Evolutionary conservation across 1,140 invertebrate species (phyloP), one percentile per base, ranked within the genome.

Genomic region (Heliconius himera): DNA sequence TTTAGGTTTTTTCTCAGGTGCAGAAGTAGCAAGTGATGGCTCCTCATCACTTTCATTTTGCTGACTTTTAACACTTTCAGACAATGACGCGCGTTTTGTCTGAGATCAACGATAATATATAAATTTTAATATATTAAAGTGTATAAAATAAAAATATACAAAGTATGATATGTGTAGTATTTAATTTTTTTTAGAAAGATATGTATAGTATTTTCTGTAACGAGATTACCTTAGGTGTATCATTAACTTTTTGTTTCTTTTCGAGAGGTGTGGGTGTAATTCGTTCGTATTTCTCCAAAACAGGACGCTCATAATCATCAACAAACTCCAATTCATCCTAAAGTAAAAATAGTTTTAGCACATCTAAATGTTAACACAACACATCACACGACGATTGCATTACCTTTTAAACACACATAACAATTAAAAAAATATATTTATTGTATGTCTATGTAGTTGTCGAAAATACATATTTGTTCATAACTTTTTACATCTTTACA

Each of bases 221-320:
- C 9, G 60, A 13, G 82, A 80, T 93, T 93, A 93, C 93, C 93
- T 94, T 89, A 66, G 85, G 88, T 83, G 89, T 92, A 79, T 91
- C 88, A 86, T 89, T 90, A 83, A 92, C 88, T 88, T 90, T 94
- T 73, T 85, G 77, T 92, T 91, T 94, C 90, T 95, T 95, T 86
- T 91, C 88, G 9, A 94, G 88, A 80, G 94, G 92, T 82, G 94
- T 93, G 36, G 93, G 91, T 89, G 92, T 87, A 82, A 95, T 94
- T 82, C 94, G 95, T 90, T 96, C 95, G 81, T 95, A 95, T 85
- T 95, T 95, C 86, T 96, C 95, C 81, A 95, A 89, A 73, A 94
- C 93, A 5, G 95, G 95, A 74, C 95, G 90, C 90, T 96, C 95
- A 84, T 96, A 96, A 91, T 97, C 96, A 33, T 95, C 94, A 82